Percentiles rank a stretch among this genome's conserved stretches.
These are phyloP conservation scores for Hirundo rustica DNA, from an alignment of 2,797 vertebrate species.

Conservation along the genomic window DNA sequence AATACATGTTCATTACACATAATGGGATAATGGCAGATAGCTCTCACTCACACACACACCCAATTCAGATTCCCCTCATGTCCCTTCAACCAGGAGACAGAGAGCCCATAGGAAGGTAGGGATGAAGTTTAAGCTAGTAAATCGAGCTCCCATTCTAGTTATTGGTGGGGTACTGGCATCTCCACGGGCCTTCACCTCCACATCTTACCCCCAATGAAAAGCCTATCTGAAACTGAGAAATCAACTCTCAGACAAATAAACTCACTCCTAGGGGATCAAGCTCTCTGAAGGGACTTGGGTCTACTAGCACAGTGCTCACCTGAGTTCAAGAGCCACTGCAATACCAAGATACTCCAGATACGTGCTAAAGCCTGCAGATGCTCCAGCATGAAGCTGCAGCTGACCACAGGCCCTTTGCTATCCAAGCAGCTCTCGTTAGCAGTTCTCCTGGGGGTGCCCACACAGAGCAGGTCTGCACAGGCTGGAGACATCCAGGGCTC, in stretches of 20 bases:
- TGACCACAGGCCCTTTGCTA: not conserved
- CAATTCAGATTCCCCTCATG: not conserved
- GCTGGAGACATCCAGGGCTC: not conserved
- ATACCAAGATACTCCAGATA: not conserved
- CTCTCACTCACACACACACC: not conserved
- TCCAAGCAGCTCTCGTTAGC: not conserved
- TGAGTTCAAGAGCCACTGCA: not conserved
- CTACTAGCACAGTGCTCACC: not conserved
- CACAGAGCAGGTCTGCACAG: not conserved
- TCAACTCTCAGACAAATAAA: not conserved
- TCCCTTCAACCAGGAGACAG: not conserved
- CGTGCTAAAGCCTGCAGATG: not conserved
- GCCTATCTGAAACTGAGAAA: not conserved
- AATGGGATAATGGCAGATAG: not conserved
- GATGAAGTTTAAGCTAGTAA: not conserved
- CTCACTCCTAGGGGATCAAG: not conserved
- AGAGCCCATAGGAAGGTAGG: not conserved
- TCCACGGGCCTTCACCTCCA: not conserved
- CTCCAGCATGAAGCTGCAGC: not conserved
- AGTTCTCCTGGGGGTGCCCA: not conserved
- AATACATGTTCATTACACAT: rapidly evolving
- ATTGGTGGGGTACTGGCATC: not conserved
- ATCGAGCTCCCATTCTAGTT: not conserved
- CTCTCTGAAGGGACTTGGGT: not conserved
- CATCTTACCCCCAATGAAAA: not conserved